These are phyloP conservation scores for Ctenodactylus gundi DNA, from an alignment of 2,113 vertebrate genomes.

Conservation along the genomic window DNA sequence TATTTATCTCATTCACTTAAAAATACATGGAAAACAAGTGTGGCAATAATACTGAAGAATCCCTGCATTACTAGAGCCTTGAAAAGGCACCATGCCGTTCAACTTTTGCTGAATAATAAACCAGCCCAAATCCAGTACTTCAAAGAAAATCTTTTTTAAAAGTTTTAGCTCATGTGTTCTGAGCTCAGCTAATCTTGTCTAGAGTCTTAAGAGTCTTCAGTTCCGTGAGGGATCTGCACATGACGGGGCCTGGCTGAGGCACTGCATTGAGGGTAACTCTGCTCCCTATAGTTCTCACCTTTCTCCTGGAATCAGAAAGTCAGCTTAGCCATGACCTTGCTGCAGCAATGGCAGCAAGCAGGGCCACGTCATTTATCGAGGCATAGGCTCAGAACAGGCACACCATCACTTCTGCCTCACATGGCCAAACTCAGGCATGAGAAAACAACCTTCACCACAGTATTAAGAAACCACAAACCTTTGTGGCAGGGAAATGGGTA, in stretches of 20 bases:
- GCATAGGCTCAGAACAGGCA: not conserved
- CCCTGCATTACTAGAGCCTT: not conserved
- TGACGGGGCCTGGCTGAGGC: not conserved
- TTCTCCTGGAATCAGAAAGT: not conserved
- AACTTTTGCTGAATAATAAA: slow-evolving; percentile 13
- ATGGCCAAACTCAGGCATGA: not conserved
- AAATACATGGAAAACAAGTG: not conserved
- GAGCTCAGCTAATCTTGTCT: not conserved
- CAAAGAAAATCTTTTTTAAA: not conserved
- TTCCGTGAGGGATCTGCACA: not conserved
- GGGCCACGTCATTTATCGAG: not conserved
- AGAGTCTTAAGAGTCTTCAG: not conserved
- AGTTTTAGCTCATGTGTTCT: not conserved
- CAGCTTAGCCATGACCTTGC: not conserved
- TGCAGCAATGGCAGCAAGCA: not conserved
- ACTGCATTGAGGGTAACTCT: not conserved
- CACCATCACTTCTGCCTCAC: not conserved
- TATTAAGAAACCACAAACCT: not conserved
- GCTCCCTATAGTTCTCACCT: not conserved
- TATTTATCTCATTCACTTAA: not conserved
- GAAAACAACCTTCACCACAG: not conserved
- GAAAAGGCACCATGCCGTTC: not conserved
- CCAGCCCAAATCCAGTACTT: not conserved
- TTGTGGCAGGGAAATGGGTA: not conserved
- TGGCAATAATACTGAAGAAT: slow-evolving; percentile 1